These are phyloP conservation scores for Trididemnum clinides DNA, from an alignment of 23 tunicate genomes.

Conservation along the genomic window DNA sequence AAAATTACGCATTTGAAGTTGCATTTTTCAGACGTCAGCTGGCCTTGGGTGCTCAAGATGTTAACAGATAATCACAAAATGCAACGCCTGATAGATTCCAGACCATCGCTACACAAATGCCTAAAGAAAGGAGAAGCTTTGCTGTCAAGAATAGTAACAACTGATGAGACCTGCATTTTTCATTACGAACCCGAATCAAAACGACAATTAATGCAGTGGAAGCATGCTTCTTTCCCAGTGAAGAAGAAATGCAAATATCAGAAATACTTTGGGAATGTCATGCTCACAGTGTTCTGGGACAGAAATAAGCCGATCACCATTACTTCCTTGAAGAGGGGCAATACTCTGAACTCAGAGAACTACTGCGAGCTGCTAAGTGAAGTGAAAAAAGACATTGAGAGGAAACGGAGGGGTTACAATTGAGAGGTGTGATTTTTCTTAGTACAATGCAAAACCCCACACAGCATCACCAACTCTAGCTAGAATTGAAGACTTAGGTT, in stretches of 20 bases:
- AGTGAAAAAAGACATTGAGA: background rate
- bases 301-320: background rate
- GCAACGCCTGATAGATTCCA: background rate
- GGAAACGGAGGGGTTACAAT: background rate
- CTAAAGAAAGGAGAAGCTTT: background rate
- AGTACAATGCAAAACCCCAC: background rate
- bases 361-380: background rate
- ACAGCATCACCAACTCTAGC: background rate
- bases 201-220: slow-evolving; percentile 26
- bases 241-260: background rate
- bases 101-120: background rate
- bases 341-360: background rate
- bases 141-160: background rate
- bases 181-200: slow-evolving; percentile 20
- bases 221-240: background rate
- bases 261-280: background rate
- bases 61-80: background rate
- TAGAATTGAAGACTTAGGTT: slow-evolving; percentile 13
- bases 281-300: slow-evolving; percentile 9
- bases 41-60: slow-evolving; percentile 1
- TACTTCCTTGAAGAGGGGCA: background rate
- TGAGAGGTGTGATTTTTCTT: background rate
- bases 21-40: background rate
- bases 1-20: background rate
- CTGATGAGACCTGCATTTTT: slow-evolving; percentile 12